Conservation (phyloP, 2,113 vertebrate genomes). For the Taxidea taxus region DNA sequence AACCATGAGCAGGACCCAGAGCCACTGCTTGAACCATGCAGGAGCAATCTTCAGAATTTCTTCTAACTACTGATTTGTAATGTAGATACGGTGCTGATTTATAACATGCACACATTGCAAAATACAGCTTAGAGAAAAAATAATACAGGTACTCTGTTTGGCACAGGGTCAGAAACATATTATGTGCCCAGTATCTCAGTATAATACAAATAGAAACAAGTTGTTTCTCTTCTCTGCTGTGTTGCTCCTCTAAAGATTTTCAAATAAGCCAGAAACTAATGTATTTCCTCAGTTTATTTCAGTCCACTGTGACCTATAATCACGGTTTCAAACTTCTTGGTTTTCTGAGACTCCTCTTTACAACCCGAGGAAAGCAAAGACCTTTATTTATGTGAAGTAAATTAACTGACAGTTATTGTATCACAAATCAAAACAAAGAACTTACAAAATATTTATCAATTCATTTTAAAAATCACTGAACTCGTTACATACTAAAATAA, state of each 20-base stretch:
- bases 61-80: neutral
- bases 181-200: neutral
- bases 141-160: neutral
- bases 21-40: neutral
- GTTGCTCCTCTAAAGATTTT: neutral
- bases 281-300: neutral
- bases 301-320: neutral
- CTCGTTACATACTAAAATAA: neutral
- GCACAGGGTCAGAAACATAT: neutral
- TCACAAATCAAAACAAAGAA: neutral
- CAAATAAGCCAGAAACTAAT: neutral
- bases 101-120: neutral
- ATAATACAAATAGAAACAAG: neutral
- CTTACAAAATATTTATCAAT: neutral
- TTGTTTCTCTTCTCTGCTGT: neutral
- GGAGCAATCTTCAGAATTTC: neutral
- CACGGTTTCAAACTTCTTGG: neutral
- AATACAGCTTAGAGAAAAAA: neutral
- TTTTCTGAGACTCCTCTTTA: neutral
- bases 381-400: neutral
- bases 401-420: neutral
- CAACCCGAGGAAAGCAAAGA: neutral
- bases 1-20: neutral
- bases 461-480: neutral
- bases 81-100: neutral